phyloP scores from a whole-genome alignment of 2,888 invertebrate genomes.

The Campoplex capitator region DNA sequence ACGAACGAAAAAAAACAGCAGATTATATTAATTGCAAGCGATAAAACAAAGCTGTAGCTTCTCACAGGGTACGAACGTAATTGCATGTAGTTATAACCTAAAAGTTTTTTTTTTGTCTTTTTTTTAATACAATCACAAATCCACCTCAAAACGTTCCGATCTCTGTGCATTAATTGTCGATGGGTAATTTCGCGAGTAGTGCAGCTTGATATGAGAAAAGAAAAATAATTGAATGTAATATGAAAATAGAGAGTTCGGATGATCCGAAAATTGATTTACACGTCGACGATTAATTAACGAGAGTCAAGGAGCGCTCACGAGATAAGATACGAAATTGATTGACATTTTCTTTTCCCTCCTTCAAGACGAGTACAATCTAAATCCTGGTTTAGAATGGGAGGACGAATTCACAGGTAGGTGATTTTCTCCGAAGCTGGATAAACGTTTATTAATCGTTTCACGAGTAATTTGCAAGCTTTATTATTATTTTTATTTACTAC shows the following conservation, averaged over 20 bases:
- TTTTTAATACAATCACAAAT: conserved; percentile 56
- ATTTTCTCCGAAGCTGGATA: conserved; percentile 80
- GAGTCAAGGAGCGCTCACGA: conserved; percentile 73
- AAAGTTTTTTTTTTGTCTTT: neutral
- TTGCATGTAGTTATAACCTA: conserved; percentile 64
- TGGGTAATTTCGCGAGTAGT: conserved; percentile 18
- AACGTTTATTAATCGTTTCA: conserved; percentile 69
- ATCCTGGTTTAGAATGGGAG: conserved; percentile 99
- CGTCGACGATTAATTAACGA: conserved; percentile 71
- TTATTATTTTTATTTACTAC: conserved; percentile 40
- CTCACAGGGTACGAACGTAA: conserved; percentile 59
- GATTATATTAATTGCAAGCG: conserved; percentile 55
- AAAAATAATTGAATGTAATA: conserved; percentile 9
- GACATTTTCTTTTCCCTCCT: conserved; percentile 87
- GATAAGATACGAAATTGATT: conserved; percentile 84
- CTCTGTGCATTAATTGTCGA: conserved; percentile 63
- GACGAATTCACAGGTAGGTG: conserved; percentile 99
- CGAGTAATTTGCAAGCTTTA: conserved; percentile 69
- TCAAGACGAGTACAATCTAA: conserved; percentile 99
- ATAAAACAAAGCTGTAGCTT: conserved; percentile 61
- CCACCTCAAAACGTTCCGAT: conserved; percentile 65
- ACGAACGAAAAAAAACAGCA: conserved; percentile 3
- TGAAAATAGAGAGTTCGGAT: neutral
- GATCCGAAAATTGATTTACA: conserved; percentile 58
- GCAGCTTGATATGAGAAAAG: conserved; percentile 6